A percentile compares a stretch with the other conserved stretches of the same genome.
phyloP scores from a whole-genome alignment of 2,797 vertebrate species.

The Meda fulgida region DNA sequence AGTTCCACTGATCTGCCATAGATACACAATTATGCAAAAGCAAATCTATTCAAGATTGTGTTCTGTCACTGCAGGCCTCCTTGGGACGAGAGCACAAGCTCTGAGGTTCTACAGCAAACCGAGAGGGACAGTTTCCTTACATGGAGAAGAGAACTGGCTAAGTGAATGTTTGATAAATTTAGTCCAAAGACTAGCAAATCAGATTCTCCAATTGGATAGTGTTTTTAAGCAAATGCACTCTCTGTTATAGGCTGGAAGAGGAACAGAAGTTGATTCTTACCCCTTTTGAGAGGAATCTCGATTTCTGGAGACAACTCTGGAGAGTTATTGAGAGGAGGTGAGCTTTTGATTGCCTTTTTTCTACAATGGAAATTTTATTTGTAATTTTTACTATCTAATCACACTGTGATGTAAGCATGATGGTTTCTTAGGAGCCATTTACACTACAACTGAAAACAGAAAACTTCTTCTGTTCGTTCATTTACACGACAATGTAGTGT shows the following conservation, averaged over 20 bases:
- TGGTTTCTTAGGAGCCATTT: background rate
- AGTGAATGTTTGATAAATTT: constrained; percentile 70
- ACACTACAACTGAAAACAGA: background rate
- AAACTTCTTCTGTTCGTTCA: background rate
- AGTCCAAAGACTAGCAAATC: background rate
- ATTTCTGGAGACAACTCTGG: constrained; percentile 99
- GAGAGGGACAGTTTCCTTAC: constrained; percentile 91
- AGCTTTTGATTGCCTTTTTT: background rate
- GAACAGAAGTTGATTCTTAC: constrained; percentile 93
- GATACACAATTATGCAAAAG: background rate
- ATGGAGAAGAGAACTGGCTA: constrained; percentile 91
- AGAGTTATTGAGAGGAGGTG: constrained; percentile 98
- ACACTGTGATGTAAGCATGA: background rate
- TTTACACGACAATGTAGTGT: background rate
- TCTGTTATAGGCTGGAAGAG: constrained; percentile 86
- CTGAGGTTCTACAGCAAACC: constrained; percentile 84
- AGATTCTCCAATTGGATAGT: background rate
- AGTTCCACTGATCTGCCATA: background rate
- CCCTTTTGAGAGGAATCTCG: constrained; percentile 95
- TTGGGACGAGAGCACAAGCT: constrained; percentile 89
- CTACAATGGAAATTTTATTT: background rate
- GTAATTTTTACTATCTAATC: background rate
- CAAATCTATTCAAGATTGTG: background rate
- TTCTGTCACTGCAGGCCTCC: constrained; percentile 77
- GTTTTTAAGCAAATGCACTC: background rate